phyloP scores from a whole-genome alignment of 2,888 invertebrate genomes.

The Tipula lateralis region DNA sequence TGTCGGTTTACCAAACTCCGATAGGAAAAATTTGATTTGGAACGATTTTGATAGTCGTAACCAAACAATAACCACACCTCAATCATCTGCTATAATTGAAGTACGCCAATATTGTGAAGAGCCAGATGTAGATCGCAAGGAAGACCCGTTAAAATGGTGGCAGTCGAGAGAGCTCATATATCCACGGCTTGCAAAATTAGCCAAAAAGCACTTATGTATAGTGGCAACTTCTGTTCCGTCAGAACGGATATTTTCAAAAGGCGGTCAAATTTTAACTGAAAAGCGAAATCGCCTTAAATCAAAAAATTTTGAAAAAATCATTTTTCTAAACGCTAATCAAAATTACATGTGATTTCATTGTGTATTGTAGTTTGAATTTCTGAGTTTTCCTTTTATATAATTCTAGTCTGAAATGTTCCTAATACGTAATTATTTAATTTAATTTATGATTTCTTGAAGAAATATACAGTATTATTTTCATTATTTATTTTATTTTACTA shows the following conservation, averaged over 20 bases:
- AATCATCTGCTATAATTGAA: too few species aligned
- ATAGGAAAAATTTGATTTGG: background rate
- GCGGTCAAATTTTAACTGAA: background rate
- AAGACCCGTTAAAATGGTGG: too few species aligned
- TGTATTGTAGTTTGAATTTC: too few species aligned
- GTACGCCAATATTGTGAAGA: background rate
- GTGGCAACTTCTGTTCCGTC: conserved; percentile 20
- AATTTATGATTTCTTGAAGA: too few species aligned
- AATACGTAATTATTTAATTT: too few species aligned
- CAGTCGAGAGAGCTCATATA: background rate
- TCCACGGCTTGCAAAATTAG: background rate
- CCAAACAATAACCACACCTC: background rate
- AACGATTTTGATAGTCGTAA: background rate
- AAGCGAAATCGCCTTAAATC: background rate
- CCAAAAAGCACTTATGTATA: background rate
- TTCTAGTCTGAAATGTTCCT: too few species aligned
- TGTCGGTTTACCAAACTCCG: background rate
- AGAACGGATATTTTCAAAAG: conserved; percentile 28
- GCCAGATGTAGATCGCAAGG: background rate
- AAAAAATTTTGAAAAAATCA: too few species aligned
- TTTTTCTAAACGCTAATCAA: too few species aligned
- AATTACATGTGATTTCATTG: too few species aligned
- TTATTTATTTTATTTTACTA: too few species aligned
- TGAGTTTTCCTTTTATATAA: too few species aligned
- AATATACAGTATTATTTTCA: too few species aligned